These are phyloP conservation scores for Podotricha telesiphe DNA, from an alignment of 2,888 invertebrate genomes.

Conservation along the genomic window DNA sequence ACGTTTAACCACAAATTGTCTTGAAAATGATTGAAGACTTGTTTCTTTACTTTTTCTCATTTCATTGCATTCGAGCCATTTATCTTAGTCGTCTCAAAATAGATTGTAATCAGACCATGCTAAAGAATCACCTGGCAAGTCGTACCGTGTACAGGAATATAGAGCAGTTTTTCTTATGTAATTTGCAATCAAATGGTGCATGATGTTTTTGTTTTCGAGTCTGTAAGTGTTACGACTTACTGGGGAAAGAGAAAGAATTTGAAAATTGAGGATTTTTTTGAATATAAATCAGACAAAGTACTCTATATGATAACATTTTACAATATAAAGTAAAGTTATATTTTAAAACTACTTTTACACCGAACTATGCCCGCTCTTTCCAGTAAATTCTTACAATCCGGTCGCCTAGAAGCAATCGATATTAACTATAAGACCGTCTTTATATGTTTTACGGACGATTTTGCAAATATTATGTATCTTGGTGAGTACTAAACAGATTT, in stretches of 20 bases:
- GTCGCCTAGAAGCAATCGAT: too few species aligned
- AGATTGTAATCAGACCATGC: constrained; percentile 9
- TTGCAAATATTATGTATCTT: too few species aligned
- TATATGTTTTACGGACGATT: too few species aligned
- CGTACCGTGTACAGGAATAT: constrained; percentile 26
- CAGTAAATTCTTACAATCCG: too few species aligned
- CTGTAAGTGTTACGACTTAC: constrained; percentile 31
- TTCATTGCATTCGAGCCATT: not conserved
- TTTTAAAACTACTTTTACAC: too few species aligned
- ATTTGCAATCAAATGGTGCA: constrained; percentile 41
- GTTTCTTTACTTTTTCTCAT: not conserved
- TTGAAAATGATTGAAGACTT: not conserved
- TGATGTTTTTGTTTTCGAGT: constrained; percentile 39
- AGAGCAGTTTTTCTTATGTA: constrained; percentile 39
- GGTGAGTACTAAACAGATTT: too few species aligned
- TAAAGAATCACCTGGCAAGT: constrained; percentile 4
- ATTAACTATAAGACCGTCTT: too few species aligned
- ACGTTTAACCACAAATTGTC: constrained; percentile 5
- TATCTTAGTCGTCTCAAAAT: constrained; percentile 14
- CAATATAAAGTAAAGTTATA: not conserved
- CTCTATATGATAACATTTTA: not conserved
- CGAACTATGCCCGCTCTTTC: too few species aligned
- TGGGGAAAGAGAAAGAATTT: constrained; percentile 16
- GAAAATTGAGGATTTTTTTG: constrained; percentile 2
- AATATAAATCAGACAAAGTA: not conserved